phyloP scores from a whole-genome alignment of 2,797 vertebrate genomes.

The Pseudopleuronectes americanus region DNA sequence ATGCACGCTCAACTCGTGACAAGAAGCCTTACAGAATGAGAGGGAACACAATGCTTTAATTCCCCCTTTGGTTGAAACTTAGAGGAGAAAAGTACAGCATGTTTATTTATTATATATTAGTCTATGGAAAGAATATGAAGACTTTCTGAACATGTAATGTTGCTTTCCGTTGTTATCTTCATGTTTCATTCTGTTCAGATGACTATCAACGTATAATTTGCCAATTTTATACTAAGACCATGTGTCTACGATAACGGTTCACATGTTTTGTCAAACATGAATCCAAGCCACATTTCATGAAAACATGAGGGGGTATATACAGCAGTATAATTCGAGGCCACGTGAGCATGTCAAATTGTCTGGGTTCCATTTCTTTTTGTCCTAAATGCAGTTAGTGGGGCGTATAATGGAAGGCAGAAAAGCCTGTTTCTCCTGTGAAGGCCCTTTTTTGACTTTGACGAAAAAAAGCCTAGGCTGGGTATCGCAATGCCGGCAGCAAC shows the following conservation, averaged over 20 bases:
- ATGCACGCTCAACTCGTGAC: slow-evolving; percentile 74
- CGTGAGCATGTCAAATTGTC: slow-evolving; percentile 63
- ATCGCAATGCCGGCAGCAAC: slow-evolving; percentile 61
- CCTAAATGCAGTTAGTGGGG: slow-evolving; percentile 70
- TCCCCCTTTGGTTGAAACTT: slow-evolving; percentile 61
- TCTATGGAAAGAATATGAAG: slow-evolving; percentile 21
- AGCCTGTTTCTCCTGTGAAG: slow-evolving; percentile 73
- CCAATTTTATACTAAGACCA: slow-evolving; percentile 2
- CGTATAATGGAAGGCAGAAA: slow-evolving; percentile 76
- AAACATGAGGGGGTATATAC: slow-evolving; percentile 3
- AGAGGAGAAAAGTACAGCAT: slow-evolving; percentile 61
- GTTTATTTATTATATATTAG: slow-evolving; percentile 42
- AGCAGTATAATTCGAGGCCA: slow-evolving; percentile 29
- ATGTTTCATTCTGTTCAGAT: not conserved
- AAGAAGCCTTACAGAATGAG: slow-evolving; percentile 70
- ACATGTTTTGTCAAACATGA: slow-evolving; percentile 3
- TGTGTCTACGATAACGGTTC: not conserved
- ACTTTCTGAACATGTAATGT: slow-evolving; percentile 21
- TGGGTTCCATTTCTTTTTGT: slow-evolving; percentile 62
- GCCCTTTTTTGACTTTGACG: slow-evolving; percentile 69
- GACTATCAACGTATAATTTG: slow-evolving; percentile 5
- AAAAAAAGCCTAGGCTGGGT: slow-evolving; percentile 69
- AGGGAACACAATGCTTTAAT: slow-evolving; percentile 60
- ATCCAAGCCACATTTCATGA: slow-evolving; percentile 25
- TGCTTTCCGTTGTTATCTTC: slow-evolving; percentile 12